Percentiles rank a stretch among this genome's conserved stretches.
These are phyloP conservation scores for Hylia prasina DNA, from an alignment of 2,113 vertebrate species.

Conservation along the genomic window DNA sequence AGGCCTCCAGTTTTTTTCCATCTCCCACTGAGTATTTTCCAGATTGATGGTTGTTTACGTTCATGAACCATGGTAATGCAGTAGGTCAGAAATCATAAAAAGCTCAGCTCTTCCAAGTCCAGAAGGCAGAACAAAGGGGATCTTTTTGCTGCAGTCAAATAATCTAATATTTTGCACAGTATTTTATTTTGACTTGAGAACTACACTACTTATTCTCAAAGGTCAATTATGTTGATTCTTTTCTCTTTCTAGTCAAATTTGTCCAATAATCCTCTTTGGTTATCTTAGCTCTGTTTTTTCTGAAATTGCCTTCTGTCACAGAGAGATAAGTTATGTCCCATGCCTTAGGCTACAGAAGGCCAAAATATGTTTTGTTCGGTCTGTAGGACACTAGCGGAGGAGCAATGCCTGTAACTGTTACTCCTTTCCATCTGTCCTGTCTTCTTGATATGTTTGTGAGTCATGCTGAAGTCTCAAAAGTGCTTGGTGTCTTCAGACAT, in stretches of 20 bases:
- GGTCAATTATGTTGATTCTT: not conserved
- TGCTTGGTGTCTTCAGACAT: not conserved
- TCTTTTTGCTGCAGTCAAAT: not conserved
- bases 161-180: not conserved
- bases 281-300: not conserved
- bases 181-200: not conserved
- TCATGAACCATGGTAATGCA: not conserved
- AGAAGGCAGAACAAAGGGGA: not conserved
- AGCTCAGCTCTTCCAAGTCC: not conserved
- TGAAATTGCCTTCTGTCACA: not conserved
- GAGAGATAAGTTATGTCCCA: not conserved
- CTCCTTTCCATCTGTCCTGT: conserved; percentile 13
- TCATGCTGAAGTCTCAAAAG: not conserved
- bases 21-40: not conserved
- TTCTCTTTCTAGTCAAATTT: not conserved
- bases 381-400: not conserved
- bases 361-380: not conserved
- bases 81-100: not conserved
- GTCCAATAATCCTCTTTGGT: not conserved
- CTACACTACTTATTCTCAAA: not conserved
- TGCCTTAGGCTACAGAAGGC: not conserved
- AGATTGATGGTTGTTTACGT: accelerated
- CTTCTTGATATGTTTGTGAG: not conserved
- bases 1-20: not conserved
- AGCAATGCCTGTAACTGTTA: not conserved